Percentiles rank a stretch among this genome's conserved stretches.
Conservation (phyloP, 2,888 invertebrate species). For the Lithophane leautieri region DNA sequence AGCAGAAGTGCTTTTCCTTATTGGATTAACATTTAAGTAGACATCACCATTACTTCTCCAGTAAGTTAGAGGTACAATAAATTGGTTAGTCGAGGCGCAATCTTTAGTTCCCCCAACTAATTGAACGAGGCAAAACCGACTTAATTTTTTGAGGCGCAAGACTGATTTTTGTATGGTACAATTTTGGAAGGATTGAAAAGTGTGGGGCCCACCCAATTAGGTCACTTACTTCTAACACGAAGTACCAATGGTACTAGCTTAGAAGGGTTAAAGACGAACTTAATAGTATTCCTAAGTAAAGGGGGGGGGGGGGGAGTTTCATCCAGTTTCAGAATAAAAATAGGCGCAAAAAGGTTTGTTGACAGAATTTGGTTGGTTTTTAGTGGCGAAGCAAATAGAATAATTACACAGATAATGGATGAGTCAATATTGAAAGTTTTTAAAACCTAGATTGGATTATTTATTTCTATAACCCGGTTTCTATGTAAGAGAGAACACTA, state of each 20-base stretch:
- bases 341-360: not conserved
- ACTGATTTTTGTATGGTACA: conserved; percentile 49
- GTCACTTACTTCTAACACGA: conserved; percentile 72
- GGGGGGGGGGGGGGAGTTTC: conserved; percentile 10
- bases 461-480: not conserved
- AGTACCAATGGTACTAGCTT: conserved; percentile 65
- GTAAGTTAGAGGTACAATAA: conserved; percentile 74
- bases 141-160: conserved; percentile 51
- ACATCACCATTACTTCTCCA: conserved; percentile 74
- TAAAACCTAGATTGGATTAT: not conserved
- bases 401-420: not conserved
- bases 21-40: conserved; percentile 75
- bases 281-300: conserved; percentile 38
- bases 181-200: conserved; percentile 63
- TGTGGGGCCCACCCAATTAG: conserved; percentile 75
- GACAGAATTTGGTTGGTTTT: not conserved
- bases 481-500: no score
- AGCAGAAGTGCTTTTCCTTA: conserved; percentile 74
- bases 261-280: conserved; percentile 59
- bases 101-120: conserved; percentile 55
- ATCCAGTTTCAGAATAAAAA: not conserved
- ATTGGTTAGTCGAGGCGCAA: conserved; percentile 74
- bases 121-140: conserved; percentile 55
- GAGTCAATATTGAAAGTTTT: no score
- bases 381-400: not conserved